phyloP scores from a whole-genome alignment of 2,797 vertebrate genomes.

The Rhabdomys pumilio region DNA sequence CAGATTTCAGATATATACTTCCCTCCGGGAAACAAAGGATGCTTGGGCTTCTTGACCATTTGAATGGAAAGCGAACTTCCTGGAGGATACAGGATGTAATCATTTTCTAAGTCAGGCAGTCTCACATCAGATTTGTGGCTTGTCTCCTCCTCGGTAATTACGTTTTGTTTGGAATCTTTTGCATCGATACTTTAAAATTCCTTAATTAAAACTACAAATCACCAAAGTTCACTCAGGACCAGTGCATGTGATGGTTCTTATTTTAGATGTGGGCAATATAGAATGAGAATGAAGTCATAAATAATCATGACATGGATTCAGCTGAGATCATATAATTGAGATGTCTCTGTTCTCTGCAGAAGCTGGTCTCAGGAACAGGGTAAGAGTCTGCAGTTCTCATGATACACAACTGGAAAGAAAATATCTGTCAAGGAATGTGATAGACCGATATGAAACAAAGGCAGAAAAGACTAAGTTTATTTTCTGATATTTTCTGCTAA shows the following conservation, averaged over 20 bases:
- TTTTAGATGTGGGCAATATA: slow-evolving; percentile 14
- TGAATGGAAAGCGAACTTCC: slow-evolving; percentile 74
- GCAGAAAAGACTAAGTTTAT: not conserved
- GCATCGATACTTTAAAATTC: not conserved
- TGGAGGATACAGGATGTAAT: slow-evolving; percentile 65
- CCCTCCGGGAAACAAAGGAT: slow-evolving; percentile 73
- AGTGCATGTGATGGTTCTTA: slow-evolving; percentile 13
- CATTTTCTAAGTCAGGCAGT: slow-evolving; percentile 53
- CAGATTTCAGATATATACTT: slow-evolving; percentile 74
- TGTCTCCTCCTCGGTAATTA: slow-evolving; percentile 67
- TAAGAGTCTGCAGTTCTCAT: slow-evolving; percentile 18
- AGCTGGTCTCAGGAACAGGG: slow-evolving; percentile 40
- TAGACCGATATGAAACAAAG: not conserved
- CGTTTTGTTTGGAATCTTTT: slow-evolving; percentile 42
- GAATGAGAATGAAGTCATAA: slow-evolving; percentile 60
- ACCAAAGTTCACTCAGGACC: slow-evolving; percentile 41
- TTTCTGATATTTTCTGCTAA: slow-evolving; percentile 1
- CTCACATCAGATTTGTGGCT: slow-evolving; percentile 36
- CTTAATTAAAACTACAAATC: slow-evolving; percentile 71
- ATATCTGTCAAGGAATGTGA: slow-evolving; percentile 19
- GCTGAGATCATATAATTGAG: slow-evolving; percentile 53
- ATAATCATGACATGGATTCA: slow-evolving; percentile 16
- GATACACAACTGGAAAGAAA: slow-evolving; percentile 24
- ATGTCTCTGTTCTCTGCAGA: slow-evolving; percentile 65
- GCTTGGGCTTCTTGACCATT: slow-evolving; percentile 71